These are phyloP conservation scores for Dysidea cf. avara DNA, from an alignment of 37 sponge, comb jelly and placozoan genomes.

Conservation along the genomic window DNA sequence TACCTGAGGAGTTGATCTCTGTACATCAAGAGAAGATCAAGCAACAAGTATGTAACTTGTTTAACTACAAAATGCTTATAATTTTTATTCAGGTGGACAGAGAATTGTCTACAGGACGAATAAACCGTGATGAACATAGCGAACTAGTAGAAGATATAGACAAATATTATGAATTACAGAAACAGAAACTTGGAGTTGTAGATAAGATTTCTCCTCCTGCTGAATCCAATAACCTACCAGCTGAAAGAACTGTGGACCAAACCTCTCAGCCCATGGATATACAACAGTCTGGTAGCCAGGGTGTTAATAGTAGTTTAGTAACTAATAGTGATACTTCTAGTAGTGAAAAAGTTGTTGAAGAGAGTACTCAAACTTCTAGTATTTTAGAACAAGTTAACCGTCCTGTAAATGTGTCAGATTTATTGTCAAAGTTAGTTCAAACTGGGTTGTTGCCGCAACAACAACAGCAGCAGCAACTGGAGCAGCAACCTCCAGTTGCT, in stretches of 20 bases:
- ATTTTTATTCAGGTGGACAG: conserved; percentile 20
- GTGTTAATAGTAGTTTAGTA: neutral
- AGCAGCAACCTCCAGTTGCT: too few relatives aligned
- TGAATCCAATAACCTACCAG: neutral
- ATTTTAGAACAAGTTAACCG: too few relatives aligned
- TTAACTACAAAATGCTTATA: neutral
- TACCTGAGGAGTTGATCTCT: conserved; percentile 51
- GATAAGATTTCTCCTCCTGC: neutral
- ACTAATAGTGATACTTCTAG: neutral
- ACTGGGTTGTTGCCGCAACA: conserved; percentile 4
- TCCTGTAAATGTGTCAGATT: neutral
- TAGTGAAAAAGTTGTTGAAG: too few relatives aligned
- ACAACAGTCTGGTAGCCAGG: conserved; percentile 11
- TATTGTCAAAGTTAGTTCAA: conserved; percentile 1
- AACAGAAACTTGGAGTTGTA: neutral
- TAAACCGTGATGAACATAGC: conserved; percentile 26
- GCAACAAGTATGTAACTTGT: conserved; percentile 37
- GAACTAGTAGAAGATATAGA: conserved; percentile 37
- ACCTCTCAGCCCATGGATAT: neutral
- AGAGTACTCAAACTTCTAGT: too few relatives aligned
- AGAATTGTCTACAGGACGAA: conserved; percentile 12
- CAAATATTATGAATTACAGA: conserved; percentile 36
- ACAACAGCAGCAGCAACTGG: neutral
- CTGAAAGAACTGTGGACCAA: too few relatives aligned
- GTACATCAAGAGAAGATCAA: conserved; percentile 48